Base-by-base conservation (phyloP, 2,888 invertebrate genomes). In the Caenorhabditis zanzibari region DNA sequence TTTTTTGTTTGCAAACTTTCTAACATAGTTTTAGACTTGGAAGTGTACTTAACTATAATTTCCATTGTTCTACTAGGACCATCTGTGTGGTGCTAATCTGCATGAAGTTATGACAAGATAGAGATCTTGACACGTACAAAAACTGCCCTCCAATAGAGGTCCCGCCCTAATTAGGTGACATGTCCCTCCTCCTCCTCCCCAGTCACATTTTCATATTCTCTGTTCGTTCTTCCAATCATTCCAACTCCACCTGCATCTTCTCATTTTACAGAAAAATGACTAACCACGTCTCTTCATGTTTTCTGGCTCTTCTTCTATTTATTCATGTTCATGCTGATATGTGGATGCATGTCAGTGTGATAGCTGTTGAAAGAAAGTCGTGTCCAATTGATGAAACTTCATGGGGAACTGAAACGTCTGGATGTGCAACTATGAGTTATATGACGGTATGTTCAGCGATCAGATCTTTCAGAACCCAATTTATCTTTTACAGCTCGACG, bases 351-450 rank as follows among this genome's bases (percentile, higher is more conserved):
- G 64, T 82, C 26, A 66, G 58, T 14, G 82, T 82, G 1, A 32
- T 76, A 47, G 64, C 61, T 14, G 47, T 83, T 16, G 79, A 83
- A 24, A 35, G 74, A 38, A 79, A 74, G 44, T 52, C 58, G 24
- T 83, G 83, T 54, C 64, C 59, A 1, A 58, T 73, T 44, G 82
- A 82, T 47, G 77, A 73, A 19, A 59, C 76, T 0, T 76, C 83
- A 7, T 79, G 83, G 83, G 77, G 74, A 28, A 54, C 64, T 2
- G 74, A 83, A 35, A 69, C 64, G 2, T 19, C 32, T 49, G 83
- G 79, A 56, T 83, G 83, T 63, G 66, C 74, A 2, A n/a, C 71
- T 12, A 61, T 83, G 71, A 79, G 63, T 54, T 73, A 83, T 58
- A 83, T 83, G 83, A 83, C 83, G 24, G 82, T 82, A 1, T 69